These are phyloP conservation scores for Marasmarcha lunaedactyla DNA, from an alignment of 2,888 invertebrate genomes.

Conservation along the genomic window DNA sequence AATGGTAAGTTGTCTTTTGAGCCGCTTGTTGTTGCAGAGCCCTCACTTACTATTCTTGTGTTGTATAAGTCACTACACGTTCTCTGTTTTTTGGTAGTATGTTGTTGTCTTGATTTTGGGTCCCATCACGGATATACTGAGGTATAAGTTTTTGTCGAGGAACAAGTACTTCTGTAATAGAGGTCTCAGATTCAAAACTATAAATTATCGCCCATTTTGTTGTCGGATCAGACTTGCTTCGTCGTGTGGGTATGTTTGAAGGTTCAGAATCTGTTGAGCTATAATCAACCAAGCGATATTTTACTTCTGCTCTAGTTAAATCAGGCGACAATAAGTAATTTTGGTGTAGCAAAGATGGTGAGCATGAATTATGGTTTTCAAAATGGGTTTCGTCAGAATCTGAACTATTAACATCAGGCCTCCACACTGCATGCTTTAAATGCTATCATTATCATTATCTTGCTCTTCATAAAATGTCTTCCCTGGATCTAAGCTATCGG, in stretches of 20 bases:
- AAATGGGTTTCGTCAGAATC: not conserved
- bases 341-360: not conserved
- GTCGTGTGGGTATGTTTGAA: not conserved
- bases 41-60: too few species aligned
- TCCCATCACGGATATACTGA: too few species aligned
- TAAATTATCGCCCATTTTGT: not conserved
- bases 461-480: slow-evolving; percentile 1
- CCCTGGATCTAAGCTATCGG: not conserved
- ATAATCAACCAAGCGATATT: slow-evolving; percentile 2
- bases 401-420: not conserved
- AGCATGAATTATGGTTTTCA: not conserved
- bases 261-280: slow-evolving; percentile 1
- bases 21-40: too few species aligned
- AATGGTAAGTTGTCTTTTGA: too few species aligned
- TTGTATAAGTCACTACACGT: too few species aligned
- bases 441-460: not conserved
- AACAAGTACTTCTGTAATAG: too few species aligned
- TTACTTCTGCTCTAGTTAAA: not conserved
- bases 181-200: too few species aligned
- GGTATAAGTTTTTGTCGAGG: too few species aligned
- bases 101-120: too few species aligned
- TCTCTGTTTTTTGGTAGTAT: too few species aligned
- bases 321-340: not conserved
- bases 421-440: not conserved
- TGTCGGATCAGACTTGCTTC: not conserved